Evolutionary conservation across 35 echinoderm and acorn worm species (phyloP).

Genomic region (Strongylocentrotus purpuratus): DNA sequence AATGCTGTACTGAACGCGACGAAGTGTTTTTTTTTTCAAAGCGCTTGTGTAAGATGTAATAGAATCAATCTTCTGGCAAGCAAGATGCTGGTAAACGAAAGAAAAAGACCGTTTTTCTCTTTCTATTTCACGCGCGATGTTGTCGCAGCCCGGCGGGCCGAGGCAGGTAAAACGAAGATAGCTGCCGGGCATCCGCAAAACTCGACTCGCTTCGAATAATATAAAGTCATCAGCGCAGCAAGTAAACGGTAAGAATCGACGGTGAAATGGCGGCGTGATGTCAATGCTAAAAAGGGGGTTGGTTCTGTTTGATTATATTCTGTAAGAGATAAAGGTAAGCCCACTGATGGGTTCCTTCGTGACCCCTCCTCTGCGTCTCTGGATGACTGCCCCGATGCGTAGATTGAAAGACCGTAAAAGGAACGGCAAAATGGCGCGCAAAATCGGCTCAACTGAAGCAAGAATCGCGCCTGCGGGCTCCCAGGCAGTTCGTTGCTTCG

Average conservation of each 20-base stretch:
- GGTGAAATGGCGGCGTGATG: neutral
- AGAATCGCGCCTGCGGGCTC: slow-evolving; percentile 26
- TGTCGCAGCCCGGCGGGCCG: slow-evolving; percentile 7
- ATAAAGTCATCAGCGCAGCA: neutral
- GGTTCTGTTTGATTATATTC: neutral
- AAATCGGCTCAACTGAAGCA: slow-evolving; percentile 47
- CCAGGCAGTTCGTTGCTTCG: slow-evolving; percentile 32
- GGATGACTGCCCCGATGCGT: neutral
- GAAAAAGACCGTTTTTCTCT: neutral
- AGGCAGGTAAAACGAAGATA: slow-evolving; percentile 33
- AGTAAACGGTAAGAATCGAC: neutral
- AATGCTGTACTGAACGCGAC: neutral
- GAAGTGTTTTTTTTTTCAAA: neutral
- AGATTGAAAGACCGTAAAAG: neutral
- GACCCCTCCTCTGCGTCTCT: neutral
- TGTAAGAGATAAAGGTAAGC: neutral
- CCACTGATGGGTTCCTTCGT: neutral
- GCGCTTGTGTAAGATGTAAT: slow-evolving; percentile 8
- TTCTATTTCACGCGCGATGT: slow-evolving; percentile 25
- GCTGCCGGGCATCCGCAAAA: neutral
- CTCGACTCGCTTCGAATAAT: neutral
- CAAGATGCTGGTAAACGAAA: slow-evolving; percentile 3
- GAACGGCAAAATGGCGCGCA: slow-evolving; percentile 29
- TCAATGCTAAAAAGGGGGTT: neutral
- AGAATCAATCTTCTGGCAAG: slow-evolving; percentile 30